Evolutionary conservation across 1,140 invertebrate species (phyloP).

Genomic region (Drosophila miranda): DNA sequence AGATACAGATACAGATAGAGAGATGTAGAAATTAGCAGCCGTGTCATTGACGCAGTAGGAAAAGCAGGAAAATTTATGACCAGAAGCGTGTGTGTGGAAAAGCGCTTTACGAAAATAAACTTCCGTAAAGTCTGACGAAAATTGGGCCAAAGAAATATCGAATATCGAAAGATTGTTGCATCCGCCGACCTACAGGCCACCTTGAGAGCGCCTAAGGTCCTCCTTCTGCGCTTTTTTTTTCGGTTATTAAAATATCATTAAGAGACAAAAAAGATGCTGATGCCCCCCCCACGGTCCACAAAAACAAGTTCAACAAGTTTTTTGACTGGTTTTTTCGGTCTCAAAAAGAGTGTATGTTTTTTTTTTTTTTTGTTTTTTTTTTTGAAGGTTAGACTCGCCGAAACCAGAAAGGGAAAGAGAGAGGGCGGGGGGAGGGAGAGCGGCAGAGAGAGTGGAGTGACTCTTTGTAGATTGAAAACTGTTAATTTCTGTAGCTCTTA

Average conservation of each 20-base stretch:
- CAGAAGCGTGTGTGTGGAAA: slow-evolving; percentile 64
- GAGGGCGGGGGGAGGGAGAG: slow-evolving; percentile 7
- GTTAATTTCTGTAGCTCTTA: slow-evolving; percentile 65
- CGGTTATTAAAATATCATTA: slow-evolving; percentile 58
- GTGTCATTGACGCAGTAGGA: slow-evolving; percentile 74
- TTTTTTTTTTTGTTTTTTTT: slow-evolving; percentile 36
- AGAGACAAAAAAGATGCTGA: slow-evolving; percentile 31
- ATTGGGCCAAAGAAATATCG: slow-evolving; percentile 67
- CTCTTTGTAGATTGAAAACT: slow-evolving; percentile 49
- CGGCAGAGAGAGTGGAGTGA: slow-evolving; percentile 13
- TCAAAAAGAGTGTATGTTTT: slow-evolving; percentile 21
- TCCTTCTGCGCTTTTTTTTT: slow-evolving; percentile 3
- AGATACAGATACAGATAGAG: slow-evolving; percentile 16
- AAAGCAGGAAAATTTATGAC: slow-evolving; percentile 57
- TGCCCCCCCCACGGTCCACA: slow-evolving; percentile 27
- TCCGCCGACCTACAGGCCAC: slow-evolving; percentile 72
- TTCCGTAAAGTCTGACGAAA: slow-evolving; percentile 46
- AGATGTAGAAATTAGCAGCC: slow-evolving; percentile 60
- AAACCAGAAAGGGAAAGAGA: slow-evolving; percentile 11
- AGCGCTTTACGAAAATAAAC: slow-evolving; percentile 69
- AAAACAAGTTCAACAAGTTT: slow-evolving; percentile 74
- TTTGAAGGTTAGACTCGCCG: slow-evolving; percentile 67
- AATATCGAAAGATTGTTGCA: slow-evolving; percentile 46
- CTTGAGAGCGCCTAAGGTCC: slow-evolving; percentile 53
- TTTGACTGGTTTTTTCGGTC: slow-evolving; percentile 36